These are phyloP conservation scores for Phymanthus crucifer DNA, from an alignment of 92 coral and sea anemone species.

Conservation along the genomic window DNA sequence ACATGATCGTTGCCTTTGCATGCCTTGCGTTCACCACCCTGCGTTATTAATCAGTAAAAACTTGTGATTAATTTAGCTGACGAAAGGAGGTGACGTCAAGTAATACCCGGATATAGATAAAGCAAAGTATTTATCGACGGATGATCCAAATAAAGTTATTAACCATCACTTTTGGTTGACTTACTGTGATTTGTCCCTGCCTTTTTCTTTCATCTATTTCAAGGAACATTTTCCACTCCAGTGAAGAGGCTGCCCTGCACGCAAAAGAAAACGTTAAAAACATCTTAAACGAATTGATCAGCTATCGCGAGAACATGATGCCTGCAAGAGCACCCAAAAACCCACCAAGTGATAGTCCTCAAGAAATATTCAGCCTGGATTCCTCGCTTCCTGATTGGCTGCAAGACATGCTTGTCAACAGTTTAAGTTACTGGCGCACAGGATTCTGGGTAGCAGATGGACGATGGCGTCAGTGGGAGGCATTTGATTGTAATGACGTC, in stretches of 20 bases:
- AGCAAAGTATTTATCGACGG: too few relatives aligned
- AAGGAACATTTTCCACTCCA: constrained; percentile 73
- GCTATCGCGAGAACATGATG: constrained; percentile 71
- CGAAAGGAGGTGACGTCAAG: too few relatives aligned
- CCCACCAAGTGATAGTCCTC: constrained; percentile 3
- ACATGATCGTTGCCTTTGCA: too few relatives aligned
- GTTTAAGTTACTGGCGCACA: constrained; percentile 87
- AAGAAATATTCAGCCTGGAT: constrained; percentile 4
- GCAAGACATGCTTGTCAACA: constrained; percentile 79
- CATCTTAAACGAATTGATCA: constrained; percentile 60
- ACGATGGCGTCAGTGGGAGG: constrained; percentile 94
- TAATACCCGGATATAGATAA: too few relatives aligned
- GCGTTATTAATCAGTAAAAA: too few relatives aligned
- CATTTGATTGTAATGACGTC: constrained; percentile 85
- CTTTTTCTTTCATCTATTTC: not conserved
- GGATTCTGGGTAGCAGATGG: constrained; percentile 88
- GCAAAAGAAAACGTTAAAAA: constrained; percentile 49
- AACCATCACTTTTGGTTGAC: not conserved
- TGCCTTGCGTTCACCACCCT: too few relatives aligned
- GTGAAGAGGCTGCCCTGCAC: constrained; percentile 67
- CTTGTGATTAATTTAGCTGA: too few relatives aligned
- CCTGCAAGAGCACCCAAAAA: constrained; percentile 36
- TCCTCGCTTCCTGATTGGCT: constrained; percentile 76
- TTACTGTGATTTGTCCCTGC: not conserved
- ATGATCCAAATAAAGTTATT: too few relatives aligned